phyloP scores from a whole-genome alignment of 2,888 invertebrate species.

The Cephus pulcher region DNA sequence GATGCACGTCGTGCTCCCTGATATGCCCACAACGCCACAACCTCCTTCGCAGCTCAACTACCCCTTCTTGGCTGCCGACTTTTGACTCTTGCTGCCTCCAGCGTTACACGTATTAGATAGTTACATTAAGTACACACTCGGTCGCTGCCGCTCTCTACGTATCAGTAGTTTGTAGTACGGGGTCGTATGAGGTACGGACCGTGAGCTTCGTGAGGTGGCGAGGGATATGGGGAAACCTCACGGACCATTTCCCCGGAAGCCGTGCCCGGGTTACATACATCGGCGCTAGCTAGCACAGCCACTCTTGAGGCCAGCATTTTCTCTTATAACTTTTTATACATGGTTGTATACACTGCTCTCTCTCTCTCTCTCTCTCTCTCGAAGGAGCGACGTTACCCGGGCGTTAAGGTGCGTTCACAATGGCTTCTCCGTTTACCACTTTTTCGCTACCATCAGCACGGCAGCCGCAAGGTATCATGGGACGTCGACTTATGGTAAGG shows the following conservation, averaged over 20 bases:
- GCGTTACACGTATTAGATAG: slow-evolving; percentile 1
- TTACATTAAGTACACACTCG: slow-evolving; percentile 4
- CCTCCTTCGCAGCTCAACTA: background rate
- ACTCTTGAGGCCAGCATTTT: background rate
- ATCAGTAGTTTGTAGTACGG: background rate
- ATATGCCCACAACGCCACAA: background rate
- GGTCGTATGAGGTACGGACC: background rate
- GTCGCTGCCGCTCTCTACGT: background rate
- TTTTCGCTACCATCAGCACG: background rate
- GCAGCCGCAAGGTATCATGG: background rate
- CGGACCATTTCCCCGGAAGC: slow-evolving; percentile 45
- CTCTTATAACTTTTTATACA: background rate
- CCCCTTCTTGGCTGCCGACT: background rate
- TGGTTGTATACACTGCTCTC: background rate
- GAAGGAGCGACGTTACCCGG: background rate
- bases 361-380: background rate
- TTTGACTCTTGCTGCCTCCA: background rate
- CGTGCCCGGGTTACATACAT: slow-evolving; percentile 32
- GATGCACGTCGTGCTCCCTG: slow-evolving; percentile 5
- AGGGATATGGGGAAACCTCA: slow-evolving; percentile 22
- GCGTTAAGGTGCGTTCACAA: background rate
- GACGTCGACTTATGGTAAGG: no score
- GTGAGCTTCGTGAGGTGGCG: background rate
- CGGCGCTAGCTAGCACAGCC: background rate
- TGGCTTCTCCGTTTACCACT: background rate